Evolutionary conservation across 2,888 invertebrate species (phyloP).

Genomic region (Hemithea aestivaria): DNA sequence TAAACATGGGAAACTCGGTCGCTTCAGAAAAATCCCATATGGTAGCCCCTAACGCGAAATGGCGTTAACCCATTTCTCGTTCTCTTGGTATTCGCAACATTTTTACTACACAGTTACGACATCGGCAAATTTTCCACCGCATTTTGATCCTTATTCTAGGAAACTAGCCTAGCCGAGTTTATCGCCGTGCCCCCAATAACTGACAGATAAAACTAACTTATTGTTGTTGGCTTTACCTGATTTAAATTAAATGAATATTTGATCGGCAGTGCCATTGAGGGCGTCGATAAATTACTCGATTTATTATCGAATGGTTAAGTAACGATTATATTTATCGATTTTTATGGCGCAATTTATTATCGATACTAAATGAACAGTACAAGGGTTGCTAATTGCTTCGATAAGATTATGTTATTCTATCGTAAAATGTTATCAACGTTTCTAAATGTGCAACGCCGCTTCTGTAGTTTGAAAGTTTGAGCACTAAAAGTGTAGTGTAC

Average conservation of each 20-base stretch:
- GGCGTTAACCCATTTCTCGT: constrained; percentile 18
- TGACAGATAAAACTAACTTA: constrained; percentile 15
- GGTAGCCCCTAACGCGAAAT: constrained; percentile 14
- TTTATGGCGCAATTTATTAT: constrained; percentile 15
- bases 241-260: constrained; percentile 21
- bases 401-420: constrained; percentile 43
- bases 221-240: constrained; percentile 17
- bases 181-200: constrained; percentile 15
- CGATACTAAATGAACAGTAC: constrained; percentile 18
- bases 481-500: too few relatives aligned
- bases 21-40: constrained; percentile 14
- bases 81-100: not conserved
- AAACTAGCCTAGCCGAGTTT: constrained; percentile 13
- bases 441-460: constrained; percentile 12
- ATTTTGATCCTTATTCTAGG: constrained; percentile 10
- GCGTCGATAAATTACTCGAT: constrained; percentile 12
- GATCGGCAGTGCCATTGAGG: constrained; percentile 11
- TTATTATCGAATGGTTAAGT: constrained; percentile 9
- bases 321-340: constrained; percentile 15
- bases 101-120: constrained; percentile 2
- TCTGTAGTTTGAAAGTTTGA: constrained; percentile 4
- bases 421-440: constrained; percentile 34
- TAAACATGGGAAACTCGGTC: constrained; percentile 22
- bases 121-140: not conserved
- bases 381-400: constrained; percentile 40